Conservation (phyloP, 2,888 invertebrate genomes). For the Pardosa pseudoannulata region DNA sequence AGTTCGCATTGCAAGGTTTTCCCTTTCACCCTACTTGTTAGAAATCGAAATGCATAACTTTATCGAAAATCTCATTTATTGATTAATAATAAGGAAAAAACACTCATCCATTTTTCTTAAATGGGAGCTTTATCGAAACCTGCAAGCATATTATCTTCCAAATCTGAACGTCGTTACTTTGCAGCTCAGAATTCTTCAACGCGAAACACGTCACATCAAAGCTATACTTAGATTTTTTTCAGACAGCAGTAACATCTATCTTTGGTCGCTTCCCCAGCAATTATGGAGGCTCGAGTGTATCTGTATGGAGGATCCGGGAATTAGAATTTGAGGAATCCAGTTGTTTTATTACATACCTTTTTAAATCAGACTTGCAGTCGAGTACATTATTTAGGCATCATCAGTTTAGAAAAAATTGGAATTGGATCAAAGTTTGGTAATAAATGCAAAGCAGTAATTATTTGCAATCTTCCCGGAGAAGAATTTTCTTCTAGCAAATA, state of each 20-base stretch:
- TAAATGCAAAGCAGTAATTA: constrained; percentile 28
- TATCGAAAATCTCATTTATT: constrained; percentile 59
- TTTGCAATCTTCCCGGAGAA: constrained; percentile 18
- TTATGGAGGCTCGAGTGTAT: constrained; percentile 37
- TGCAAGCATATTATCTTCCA: constrained; percentile 46
- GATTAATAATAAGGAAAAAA: constrained; percentile 62
- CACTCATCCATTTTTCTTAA: constrained; percentile 35
- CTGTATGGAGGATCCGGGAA: constrained; percentile 13
- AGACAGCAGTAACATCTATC: constrained; percentile 55
- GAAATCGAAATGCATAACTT: not conserved
- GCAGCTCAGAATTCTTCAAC: constrained; percentile 41
- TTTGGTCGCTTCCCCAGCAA: constrained; percentile 54
- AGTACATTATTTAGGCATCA: too few relatives aligned
- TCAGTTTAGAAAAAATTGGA: not conserved
- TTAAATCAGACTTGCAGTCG: not conserved
- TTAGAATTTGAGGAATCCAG: constrained; percentile 44
- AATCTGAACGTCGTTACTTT: constrained; percentile 34
- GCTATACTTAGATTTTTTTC: constrained; percentile 64
- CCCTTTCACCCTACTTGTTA: not conserved
- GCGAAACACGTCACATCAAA: constrained; percentile 28
- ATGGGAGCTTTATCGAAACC: constrained; percentile 51
- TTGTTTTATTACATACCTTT: constrained; percentile 63
- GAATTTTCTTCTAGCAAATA: too few relatives aligned
- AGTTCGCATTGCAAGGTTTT: too few relatives aligned
- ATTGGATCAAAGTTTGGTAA: constrained; percentile 1